Conservation (phyloP, 2,888 invertebrate species). For the Drosophila lacicola region DNA sequence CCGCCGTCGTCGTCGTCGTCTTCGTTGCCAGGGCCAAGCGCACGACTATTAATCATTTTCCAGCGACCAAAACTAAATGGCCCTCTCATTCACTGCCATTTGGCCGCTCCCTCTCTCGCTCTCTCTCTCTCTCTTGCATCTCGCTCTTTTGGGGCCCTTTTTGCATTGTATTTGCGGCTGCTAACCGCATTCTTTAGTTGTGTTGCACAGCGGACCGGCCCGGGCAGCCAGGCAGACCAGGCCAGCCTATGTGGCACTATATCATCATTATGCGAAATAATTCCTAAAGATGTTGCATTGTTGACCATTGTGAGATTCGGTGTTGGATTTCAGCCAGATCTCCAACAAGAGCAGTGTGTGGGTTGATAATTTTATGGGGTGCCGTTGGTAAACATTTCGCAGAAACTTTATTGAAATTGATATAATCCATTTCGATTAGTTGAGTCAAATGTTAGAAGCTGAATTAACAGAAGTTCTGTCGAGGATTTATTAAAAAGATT, state of each 20-base stretch:
- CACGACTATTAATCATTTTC: conserved; percentile 79
- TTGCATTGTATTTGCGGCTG: conserved; percentile 55
- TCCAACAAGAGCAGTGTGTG: conserved; percentile 9
- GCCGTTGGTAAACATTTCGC: background rate
- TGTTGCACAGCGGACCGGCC: conserved; percentile 31
- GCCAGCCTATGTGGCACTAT: conserved; percentile 65
- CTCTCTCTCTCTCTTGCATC: background rate
- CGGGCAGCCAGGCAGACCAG: background rate
- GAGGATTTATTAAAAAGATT: no score
- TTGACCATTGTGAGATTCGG: conserved; percentile 48
- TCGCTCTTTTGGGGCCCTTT: conserved; percentile 47
- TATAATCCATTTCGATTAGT: background rate
- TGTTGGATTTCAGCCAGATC: conserved; percentile 39
- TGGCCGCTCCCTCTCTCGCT: conserved; percentile 10
- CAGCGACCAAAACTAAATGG: conserved; percentile 77
- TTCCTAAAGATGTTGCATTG: conserved; percentile 58
- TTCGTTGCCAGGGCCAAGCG: conserved; percentile 53
- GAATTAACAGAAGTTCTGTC: background rate
- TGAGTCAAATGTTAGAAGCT: background rate
- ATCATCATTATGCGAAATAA: conserved; percentile 73
- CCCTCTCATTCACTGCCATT: conserved; percentile 55
- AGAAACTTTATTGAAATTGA: background rate
- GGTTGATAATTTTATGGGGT: conserved; percentile 20
- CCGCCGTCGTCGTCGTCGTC: conserved; percentile 36
- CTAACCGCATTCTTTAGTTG: conserved; percentile 58